phyloP scores from a whole-genome alignment of 2,888 invertebrate species.

The Thecocarcelia acutangulata region DNA sequence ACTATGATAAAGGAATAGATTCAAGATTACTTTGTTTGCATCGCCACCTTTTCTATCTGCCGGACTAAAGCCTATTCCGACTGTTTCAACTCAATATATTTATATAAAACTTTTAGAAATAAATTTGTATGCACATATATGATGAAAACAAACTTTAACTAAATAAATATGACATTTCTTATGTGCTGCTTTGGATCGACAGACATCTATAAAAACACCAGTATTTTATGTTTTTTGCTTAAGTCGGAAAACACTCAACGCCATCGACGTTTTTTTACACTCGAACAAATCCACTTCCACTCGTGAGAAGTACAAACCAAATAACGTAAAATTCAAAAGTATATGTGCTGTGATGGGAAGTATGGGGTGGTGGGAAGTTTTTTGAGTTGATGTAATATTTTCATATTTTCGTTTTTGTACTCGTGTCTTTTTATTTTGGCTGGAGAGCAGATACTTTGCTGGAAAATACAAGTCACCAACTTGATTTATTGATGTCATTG shows the following conservation, averaged over 20 bases:
- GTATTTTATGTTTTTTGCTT: conserved; percentile 46
- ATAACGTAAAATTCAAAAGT: background rate
- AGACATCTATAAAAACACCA: background rate
- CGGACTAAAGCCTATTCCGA: too few relatives aligned
- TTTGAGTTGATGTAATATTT: conserved; percentile 13
- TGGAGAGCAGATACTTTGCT: conserved; percentile 17
- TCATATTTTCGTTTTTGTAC: background rate
- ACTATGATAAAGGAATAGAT: too few relatives aligned
- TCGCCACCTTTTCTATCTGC: too few relatives aligned
- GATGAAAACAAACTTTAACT: background rate
- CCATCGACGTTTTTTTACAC: conserved; percentile 12
- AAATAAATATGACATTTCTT: too few relatives aligned
- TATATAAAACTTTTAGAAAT: too few relatives aligned
- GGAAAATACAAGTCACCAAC: conserved; percentile 48
- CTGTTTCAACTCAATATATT: too few relatives aligned
- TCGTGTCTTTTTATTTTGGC: conserved; percentile 6
- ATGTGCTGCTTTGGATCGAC: too few relatives aligned
- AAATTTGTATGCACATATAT: too few relatives aligned
- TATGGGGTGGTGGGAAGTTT: background rate
- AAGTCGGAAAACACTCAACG: conserved; percentile 31
- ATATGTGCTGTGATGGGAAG: background rate
- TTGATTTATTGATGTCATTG: conserved; percentile 69
- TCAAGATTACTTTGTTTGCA: too few relatives aligned
- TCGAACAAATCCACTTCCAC: conserved; percentile 4
- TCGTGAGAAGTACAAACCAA: conserved; percentile 49